Evolutionary conservation across 2,113 vertebrate genomes (phyloP), one percentile per base, ranked within the genome.

Genomic region (Heterochromis multidens): DNA sequence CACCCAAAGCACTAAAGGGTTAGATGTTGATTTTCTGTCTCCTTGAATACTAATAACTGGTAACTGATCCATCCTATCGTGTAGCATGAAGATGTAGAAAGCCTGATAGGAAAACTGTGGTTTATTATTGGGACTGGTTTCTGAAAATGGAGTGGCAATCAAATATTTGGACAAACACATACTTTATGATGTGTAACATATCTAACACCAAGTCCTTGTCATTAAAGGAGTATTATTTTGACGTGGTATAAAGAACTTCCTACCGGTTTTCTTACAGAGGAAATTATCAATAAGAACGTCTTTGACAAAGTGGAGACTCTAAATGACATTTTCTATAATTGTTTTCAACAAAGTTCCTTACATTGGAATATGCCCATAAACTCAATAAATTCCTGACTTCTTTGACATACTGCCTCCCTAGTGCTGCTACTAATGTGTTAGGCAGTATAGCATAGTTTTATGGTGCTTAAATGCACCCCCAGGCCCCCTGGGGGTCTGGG

Each of bases 231-330:
- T 19, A 52, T 74, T 74, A 74, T 52, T 74, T 52, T 33, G 16
- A 74, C 29, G 16, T 74, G 67, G 43, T n/a, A 21, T 54, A 12
- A 17, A 74, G 12, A 52, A 13, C 67, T 52, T 49, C 46, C 67
- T 1, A 49, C 40, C 1, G 10, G 19, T 54, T 74, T 52, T 74
- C 52, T 11, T 17, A n/a, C 2, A 13, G 21, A 72, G 74, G 82
- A 92, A 82, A 90, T 94, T 3, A 93, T 83, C 40, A 80, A 40
- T 33, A 61, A 82, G 21, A 74, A 52, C 25, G 49, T 49, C 40
- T 29, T 16, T 72, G 2, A 49, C 40, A 49, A n/a, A 67, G 63
- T 67, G 8, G 37, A 70, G 43, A 25, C 25, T 74, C 25, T 2
- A 52, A 72, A 74, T 49, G 2, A 12, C 23, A 62, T 35, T 17